A percentile compares a stretch with the other conserved stretches of the same genome.
Evolutionary conservation across 2,888 invertebrate species (phyloP).

Genomic region (Eupithecia abbreviata): DNA sequence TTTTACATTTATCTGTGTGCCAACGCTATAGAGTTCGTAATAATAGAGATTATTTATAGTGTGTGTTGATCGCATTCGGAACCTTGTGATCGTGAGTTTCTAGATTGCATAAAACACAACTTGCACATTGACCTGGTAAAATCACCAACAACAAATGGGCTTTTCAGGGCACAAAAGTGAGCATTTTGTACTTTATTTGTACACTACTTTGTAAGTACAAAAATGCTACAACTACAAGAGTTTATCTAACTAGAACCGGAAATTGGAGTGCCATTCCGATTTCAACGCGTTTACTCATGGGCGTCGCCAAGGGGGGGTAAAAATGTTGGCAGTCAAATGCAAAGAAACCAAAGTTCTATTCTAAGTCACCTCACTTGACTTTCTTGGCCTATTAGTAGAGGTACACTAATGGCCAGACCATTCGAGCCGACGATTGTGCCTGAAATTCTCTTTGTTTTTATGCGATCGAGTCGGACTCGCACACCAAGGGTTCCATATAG

Average conservation of each 20-base stretch:
- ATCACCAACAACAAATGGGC: not conserved
- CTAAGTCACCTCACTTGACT: too few relatives aligned
- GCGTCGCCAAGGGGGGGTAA: too few relatives aligned
- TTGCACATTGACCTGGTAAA: not conserved
- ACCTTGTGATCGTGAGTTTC: not conserved
- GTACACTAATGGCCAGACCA: too few relatives aligned
- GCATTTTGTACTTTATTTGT: not conserved
- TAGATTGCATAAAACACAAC: not conserved
- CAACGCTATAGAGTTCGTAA: not conserved
- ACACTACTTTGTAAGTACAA: not conserved
- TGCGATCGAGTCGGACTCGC: too few relatives aligned
- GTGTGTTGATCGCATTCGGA: not conserved
- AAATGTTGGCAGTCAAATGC: too few relatives aligned
- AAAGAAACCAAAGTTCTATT: too few relatives aligned
- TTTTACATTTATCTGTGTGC: not conserved
- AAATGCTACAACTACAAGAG: not conserved
- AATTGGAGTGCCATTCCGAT: not conserved
- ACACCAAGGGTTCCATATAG: too few relatives aligned
- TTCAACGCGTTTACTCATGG: not conserved
- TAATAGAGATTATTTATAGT: not conserved
- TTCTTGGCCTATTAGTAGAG: too few relatives aligned
- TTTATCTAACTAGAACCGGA: constrained; percentile 8
- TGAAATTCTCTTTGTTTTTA: too few relatives aligned
- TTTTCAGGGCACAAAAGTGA: not conserved
- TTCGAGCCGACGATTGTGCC: too few relatives aligned